phyloP scores from a whole-genome alignment of 2,797 vertebrate species.

The Leptatherina wallacei region DNA sequence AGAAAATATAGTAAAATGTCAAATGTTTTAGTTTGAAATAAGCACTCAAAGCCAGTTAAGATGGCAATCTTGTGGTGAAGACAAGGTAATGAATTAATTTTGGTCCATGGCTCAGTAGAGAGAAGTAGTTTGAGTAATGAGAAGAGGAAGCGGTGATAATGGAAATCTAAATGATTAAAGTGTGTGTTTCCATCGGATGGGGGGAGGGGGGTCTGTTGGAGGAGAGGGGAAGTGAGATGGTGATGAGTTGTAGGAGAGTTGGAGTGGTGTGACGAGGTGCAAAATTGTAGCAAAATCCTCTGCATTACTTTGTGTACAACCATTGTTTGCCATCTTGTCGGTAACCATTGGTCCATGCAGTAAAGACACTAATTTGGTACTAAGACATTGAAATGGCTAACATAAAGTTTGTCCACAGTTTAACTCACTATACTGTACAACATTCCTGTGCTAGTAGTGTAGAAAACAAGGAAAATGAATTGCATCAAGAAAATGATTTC shows the following conservation, averaged over 20 bases:
- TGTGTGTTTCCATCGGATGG: constrained; percentile 55
- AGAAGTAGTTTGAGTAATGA: constrained; percentile 76
- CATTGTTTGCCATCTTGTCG: constrained; percentile 1
- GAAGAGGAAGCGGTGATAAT: constrained; percentile 75
- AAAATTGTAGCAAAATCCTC: constrained; percentile 1
- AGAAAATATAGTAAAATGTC: constrained; percentile 58
- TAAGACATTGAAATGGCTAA: no score
- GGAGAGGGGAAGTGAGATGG: not conserved
- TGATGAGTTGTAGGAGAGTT: constrained; percentile 19
- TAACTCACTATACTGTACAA: not conserved
- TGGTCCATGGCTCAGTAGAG: constrained; percentile 72
- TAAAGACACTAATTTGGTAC: not conserved
- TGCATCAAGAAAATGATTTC: not conserved
- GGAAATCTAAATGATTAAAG: constrained; percentile 78
- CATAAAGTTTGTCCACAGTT: not conserved
- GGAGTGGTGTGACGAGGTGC: constrained; percentile 6
- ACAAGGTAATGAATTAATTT: constrained; percentile 78
- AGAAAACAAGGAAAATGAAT: not conserved
- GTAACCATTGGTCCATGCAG: not conserved
- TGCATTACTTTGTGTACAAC: constrained; percentile 12
- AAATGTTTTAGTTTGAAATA: constrained; percentile 69
- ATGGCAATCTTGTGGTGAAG: constrained; percentile 70
- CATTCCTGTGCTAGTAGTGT: not conserved
- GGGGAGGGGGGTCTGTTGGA: not conserved
- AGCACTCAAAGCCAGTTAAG: constrained; percentile 58